A percentile compares a stretch with the other conserved stretches of the same genome.
Conservation (phyloP, 2,797 vertebrate species). For the Peromyscus eremicus region DNA sequence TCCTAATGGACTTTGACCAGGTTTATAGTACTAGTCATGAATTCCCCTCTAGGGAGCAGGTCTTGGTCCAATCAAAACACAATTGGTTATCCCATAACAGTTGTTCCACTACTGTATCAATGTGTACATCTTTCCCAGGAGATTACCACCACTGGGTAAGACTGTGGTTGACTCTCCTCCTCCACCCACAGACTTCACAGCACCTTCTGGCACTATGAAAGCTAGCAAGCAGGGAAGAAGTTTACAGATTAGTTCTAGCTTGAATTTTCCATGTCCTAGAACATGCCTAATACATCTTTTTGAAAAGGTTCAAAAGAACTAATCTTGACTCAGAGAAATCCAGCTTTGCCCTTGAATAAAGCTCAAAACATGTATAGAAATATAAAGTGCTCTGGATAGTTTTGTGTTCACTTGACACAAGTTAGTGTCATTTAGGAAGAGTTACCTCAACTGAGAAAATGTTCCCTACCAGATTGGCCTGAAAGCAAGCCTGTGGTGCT, state of each 20-base stretch:
- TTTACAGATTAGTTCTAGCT: background rate
- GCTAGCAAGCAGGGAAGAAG: background rate
- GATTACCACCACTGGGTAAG: background rate
- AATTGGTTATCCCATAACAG: background rate
- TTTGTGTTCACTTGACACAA: background rate
- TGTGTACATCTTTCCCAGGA: background rate
- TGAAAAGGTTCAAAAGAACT: background rate
- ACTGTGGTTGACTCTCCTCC: background rate
- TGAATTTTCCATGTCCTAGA: background rate
- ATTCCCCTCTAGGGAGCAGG: background rate
- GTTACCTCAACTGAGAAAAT: background rate
- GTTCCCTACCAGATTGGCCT: background rate
- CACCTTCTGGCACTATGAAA: background rate
- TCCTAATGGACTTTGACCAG: background rate
- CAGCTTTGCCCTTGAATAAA: background rate
- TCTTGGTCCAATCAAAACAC: background rate
- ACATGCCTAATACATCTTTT: background rate
- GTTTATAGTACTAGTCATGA: background rate
- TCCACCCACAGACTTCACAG: background rate
- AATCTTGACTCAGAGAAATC: background rate
- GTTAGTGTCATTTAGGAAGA: background rate
- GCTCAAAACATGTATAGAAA: background rate
- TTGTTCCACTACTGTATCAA: background rate
- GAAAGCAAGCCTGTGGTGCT: background rate
- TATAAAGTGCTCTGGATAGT: background rate